A percentile compares a stretch with the other conserved stretches of the same genome.
Conservation (phyloP, 2,113 vertebrate genomes). For the Trochalopteron elliotii region DNA sequence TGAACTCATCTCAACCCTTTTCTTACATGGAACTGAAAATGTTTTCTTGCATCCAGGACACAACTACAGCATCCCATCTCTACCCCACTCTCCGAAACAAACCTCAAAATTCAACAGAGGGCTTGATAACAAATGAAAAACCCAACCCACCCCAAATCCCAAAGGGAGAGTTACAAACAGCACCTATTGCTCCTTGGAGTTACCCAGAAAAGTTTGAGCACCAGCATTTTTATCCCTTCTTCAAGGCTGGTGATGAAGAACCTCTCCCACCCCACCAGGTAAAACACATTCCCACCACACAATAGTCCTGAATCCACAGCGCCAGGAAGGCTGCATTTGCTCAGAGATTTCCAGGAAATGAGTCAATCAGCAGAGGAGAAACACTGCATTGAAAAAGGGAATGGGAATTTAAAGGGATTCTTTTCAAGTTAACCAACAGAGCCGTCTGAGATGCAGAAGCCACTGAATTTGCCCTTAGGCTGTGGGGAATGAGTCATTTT, state of each 20-base stretch:
- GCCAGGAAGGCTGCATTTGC: background rate
- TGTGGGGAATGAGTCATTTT: background rate
- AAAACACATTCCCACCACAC: background rate
- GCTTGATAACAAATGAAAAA: background rate
- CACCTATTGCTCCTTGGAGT: background rate
- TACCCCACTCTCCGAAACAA: background rate
- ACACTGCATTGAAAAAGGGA: background rate
- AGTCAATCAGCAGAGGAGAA: background rate
- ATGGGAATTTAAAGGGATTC: background rate
- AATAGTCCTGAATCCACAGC: background rate
- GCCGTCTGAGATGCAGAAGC: background rate
- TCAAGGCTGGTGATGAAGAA: background rate
- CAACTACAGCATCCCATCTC: background rate
- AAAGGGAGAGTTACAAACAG: background rate
- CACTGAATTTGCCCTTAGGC: background rate
- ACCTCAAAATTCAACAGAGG: background rate
- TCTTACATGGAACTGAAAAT: background rate
- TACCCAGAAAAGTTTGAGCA: background rate
- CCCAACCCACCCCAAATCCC: background rate
- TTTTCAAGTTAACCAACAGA: background rate
- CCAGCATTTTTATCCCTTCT: background rate
- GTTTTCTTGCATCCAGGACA: background rate
- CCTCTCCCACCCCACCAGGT: background rate
- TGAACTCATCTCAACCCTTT: background rate
- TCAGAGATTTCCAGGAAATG: background rate